Percentiles rank a stretch among this genome's conserved stretches.
Conservation (phyloP, 1,140 invertebrate genomes). For the Bombus superbus region DNA sequence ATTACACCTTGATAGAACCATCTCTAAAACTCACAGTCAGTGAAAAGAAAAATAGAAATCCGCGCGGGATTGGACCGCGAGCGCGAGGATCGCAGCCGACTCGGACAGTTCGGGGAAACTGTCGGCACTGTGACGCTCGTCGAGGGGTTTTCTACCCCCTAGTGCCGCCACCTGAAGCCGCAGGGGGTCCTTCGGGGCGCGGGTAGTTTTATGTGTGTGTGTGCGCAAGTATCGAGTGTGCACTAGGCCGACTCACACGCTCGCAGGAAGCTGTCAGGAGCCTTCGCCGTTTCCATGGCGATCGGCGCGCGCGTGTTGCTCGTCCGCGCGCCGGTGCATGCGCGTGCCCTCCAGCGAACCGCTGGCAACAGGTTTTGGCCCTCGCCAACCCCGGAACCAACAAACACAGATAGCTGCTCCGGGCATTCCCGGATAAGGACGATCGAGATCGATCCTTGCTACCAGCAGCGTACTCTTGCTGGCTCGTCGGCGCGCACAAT, state of each 20-base stretch:
- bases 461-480: too few relatives aligned
- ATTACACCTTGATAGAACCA: too few relatives aligned
- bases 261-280: conserved; percentile 57
- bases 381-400: conserved; percentile 43
- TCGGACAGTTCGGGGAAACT: conserved; percentile 72
- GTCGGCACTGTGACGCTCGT: conserved; percentile 72
- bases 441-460: conserved; percentile 52
- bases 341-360: conserved; percentile 46
- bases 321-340: conserved; percentile 65
- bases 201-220: conserved; percentile 44
- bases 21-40: too few relatives aligned
- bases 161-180: conserved; percentile 72
- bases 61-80: neutral
- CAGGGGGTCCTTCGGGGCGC: conserved; percentile 68
- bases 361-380: conserved; percentile 73
- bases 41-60: neutral
- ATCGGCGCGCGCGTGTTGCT: conserved; percentile 67
- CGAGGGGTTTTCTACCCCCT: conserved; percentile 75
- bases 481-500: too few relatives aligned
- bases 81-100: conserved; percentile 61
- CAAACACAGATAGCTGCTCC: neutral
- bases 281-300: conserved; percentile 71
- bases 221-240: neutral
- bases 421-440: conserved; percentile 6
- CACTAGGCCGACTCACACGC: conserved; percentile 34